Conservation (phyloP, 2,888 invertebrate genomes). For the Leucania comma region DNA sequence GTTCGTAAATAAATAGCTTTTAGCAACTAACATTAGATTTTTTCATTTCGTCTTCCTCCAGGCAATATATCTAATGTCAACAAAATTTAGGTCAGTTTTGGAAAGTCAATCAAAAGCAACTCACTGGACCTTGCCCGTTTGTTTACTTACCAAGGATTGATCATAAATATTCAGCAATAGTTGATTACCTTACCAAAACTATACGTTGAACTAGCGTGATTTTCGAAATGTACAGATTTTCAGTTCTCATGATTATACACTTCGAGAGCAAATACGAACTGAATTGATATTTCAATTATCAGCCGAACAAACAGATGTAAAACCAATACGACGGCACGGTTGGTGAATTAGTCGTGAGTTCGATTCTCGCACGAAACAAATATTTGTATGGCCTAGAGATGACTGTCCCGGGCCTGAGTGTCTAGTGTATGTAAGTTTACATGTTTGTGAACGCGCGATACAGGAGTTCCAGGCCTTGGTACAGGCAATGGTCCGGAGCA, state of each 20-base stretch:
- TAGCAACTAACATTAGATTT: conserved; percentile 36
- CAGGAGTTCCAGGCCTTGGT: no score
- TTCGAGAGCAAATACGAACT: conserved; percentile 11
- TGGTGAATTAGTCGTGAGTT: no score
- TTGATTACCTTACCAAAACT: conserved; percentile 43
- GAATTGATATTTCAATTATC: conserved; percentile 29
- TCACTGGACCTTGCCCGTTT: conserved; percentile 16
- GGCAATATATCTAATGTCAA: conserved; percentile 38
- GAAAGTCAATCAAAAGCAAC: conserved; percentile 54
- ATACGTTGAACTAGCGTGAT: not conserved
- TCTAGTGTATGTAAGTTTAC: no score
- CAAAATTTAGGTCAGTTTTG: conserved; percentile 39
- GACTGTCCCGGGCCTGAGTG: no score
- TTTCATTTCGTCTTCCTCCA: conserved; percentile 36
- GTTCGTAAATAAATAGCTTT: conserved; percentile 46
- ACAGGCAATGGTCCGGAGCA: no score
- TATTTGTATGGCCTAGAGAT: no score
- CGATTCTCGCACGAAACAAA: no score
- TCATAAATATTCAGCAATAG: conserved; percentile 40
- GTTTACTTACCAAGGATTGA: conserved; percentile 34
- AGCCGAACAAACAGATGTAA: not conserved
- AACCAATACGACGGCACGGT: not conserved
- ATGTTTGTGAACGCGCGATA: no score
- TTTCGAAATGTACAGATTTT: conserved; percentile 30
- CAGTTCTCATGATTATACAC: conserved; percentile 19